Evolutionary conservation across 2,888 invertebrate genomes (phyloP).

Genomic region (Athalia rosae): DNA sequence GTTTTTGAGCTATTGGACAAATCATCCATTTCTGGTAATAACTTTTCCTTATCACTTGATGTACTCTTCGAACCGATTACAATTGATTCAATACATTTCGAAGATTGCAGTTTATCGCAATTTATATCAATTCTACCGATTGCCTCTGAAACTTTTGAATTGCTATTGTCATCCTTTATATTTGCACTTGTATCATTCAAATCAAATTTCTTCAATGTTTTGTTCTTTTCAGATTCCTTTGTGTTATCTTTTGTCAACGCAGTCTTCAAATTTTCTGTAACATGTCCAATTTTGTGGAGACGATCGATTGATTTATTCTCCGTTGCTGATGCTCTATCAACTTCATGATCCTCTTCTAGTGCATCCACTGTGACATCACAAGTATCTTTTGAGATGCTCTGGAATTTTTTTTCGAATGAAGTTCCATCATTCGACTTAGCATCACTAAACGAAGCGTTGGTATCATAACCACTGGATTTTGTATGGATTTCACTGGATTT

Average conservation of each 20-base stretch:
- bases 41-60: neutral
- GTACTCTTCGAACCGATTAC: neutral
- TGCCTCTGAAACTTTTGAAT: conserved; percentile 1
- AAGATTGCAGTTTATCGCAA: neutral
- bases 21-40: conserved; percentile 39
- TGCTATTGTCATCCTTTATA: neutral
- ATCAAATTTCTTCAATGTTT: neutral
- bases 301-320: neutral
- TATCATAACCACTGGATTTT: conserved; percentile 59
- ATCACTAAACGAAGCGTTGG: conserved; percentile 51
- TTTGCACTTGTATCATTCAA: neutral
- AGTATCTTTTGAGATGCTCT: conserved; percentile 54
- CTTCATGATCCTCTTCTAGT: neutral
- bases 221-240: neutral
- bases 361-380: conserved; percentile 40
- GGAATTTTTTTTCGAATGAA: conserved; percentile 52
- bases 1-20: conserved; percentile 61
- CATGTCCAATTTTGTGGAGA: neutral
- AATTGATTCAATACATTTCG: neutral
- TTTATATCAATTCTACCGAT: neutral
- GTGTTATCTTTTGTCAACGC: neutral
- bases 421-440: conserved; percentile 48
- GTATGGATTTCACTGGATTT: conserved; percentile 47
- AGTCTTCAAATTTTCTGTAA: neutral
- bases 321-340: neutral